Conservation (phyloP, 2,113 vertebrate species). For the Notothenia coriiceps region DNA sequence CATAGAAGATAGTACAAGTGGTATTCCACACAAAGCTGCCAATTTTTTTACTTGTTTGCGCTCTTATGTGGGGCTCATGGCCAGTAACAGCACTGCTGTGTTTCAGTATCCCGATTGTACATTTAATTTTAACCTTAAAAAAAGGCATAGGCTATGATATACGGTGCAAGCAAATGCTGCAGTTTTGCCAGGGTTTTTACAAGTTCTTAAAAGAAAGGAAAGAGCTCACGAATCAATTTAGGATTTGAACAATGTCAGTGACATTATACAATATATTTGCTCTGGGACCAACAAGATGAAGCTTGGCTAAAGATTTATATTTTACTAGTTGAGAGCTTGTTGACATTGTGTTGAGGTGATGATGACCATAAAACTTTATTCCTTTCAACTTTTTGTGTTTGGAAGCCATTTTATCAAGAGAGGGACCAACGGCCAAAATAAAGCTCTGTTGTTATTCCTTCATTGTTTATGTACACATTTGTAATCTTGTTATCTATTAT, state of each 20-base stretch:
- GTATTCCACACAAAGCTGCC: conserved; percentile 3
- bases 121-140: conserved; percentile 11
- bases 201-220: conserved; percentile 6
- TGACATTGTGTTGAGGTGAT: conserved; percentile 27
- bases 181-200: background rate
- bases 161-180: conserved; percentile 25
- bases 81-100: conserved; percentile 11
- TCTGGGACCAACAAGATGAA: conserved; percentile 13
- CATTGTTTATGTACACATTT: conserved; percentile 36
- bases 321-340: conserved; percentile 10
- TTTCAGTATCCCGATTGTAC: conserved; percentile 2
- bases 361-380: conserved; percentile 19
- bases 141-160: conserved; percentile 20
- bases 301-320: background rate
- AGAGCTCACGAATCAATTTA: conserved; percentile 12
- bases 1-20: conserved; percentile 14
- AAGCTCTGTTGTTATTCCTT: conserved; percentile 41
- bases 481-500: conserved; percentile 46
- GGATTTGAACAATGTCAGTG: conserved; percentile 40
- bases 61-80: background rate
- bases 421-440: conserved; percentile 33
- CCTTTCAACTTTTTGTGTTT: conserved; percentile 6
- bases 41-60: background rate
- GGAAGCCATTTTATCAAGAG: conserved; percentile 33
- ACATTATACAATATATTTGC: conserved; percentile 30